Conservation (phyloP, 1,140 invertebrate species). For the Drosophila dunni region DNA sequence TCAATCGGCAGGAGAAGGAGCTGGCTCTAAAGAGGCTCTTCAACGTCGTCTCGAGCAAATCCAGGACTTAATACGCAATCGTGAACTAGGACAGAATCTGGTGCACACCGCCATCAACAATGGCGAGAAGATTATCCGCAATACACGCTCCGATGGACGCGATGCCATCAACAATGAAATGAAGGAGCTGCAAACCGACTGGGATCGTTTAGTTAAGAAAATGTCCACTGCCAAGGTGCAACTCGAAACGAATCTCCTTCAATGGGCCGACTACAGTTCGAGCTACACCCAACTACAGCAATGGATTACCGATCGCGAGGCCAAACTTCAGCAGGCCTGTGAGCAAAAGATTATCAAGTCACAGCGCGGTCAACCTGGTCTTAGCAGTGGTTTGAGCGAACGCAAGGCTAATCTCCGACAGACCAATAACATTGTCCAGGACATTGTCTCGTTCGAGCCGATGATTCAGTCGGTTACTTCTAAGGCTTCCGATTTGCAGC, state of each 20-base stretch:
- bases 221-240: conserved; percentile 96
- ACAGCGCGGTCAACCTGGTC: conserved; percentile 89
- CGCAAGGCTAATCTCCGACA: conserved; percentile 94
- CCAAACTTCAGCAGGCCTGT: conserved; percentile 96
- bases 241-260: conserved; percentile 94
- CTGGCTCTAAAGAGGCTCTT: conserved; percentile 92
- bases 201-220: conserved; percentile 96
- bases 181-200: conserved; percentile 96
- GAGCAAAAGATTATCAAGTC: conserved; percentile 93
- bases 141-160: conserved; percentile 94
- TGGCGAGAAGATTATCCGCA: conserved; percentile 95
- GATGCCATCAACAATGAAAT: conserved; percentile 94
- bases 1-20: conserved; percentile 91
- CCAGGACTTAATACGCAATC: conserved; percentile 92
- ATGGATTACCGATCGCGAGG: conserved; percentile 97
- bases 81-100: conserved; percentile 96
- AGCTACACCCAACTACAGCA: conserved; percentile 95
- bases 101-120: conserved; percentile 95
- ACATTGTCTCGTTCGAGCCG: conserved; percentile 97
- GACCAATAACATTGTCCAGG: conserved; percentile 96
- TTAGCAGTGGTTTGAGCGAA: conserved; percentile 91
- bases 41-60: conserved; percentile 92
- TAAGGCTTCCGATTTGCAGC: conserved; percentile 95
- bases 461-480: conserved; percentile 97
- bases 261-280: conserved; percentile 98